A percentile compares a stretch with the other conserved stretches of the same genome.
These are phyloP conservation scores for Semotilus atromaculatus DNA, from an alignment of 2,797 vertebrate species.

Conservation along the genomic window DNA sequence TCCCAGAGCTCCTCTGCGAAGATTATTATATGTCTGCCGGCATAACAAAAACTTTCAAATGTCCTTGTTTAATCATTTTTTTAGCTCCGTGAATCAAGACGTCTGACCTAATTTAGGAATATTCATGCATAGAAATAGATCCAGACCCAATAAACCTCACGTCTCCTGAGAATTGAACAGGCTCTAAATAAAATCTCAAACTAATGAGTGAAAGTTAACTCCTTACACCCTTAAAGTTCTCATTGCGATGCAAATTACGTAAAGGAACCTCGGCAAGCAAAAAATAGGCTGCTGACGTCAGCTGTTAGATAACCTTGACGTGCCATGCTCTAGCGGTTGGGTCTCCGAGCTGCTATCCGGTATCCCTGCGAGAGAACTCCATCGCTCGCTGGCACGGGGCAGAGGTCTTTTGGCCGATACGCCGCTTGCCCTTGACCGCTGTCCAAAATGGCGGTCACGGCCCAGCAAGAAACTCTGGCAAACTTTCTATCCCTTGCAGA, in stretches of 20 bases:
- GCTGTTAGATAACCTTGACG: constrained; percentile 43
- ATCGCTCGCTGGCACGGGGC: constrained; percentile 50
- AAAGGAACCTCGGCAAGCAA: constrained; percentile 47
- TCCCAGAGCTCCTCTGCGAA: constrained; percentile 12
- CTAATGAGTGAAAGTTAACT: constrained; percentile 26
- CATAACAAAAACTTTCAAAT: constrained; percentile 9
- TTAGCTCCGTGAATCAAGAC: constrained; percentile 7
- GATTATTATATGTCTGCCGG: constrained; percentile 5
- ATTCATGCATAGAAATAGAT: constrained; percentile 43
- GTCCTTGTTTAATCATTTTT: constrained; percentile 18
- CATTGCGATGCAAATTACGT: constrained; percentile 21
- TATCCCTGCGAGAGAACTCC: constrained; percentile 56
- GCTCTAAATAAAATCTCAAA: constrained; percentile 7
- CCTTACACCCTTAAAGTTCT: constrained; percentile 1
- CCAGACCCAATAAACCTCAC: constrained; percentile 39
- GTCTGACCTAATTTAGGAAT: constrained; percentile 50
- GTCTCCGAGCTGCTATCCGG: constrained; percentile 46
- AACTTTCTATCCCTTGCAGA: constrained; percentile 45
- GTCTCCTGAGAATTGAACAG: constrained; percentile 7
- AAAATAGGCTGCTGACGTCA: constrained; percentile 51
- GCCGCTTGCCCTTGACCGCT: constrained; percentile 51
- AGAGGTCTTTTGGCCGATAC: constrained; percentile 53
- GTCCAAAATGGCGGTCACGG: constrained; percentile 54
- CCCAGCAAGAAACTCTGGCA: constrained; percentile 47
- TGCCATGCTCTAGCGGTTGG: constrained; percentile 36